Percentiles rank a stretch among this genome's conserved stretches.
These are phyloP conservation scores for Hirtodrosophila histrioides DNA, from an alignment of 2,888 invertebrate species.

Conservation along the genomic window DNA sequence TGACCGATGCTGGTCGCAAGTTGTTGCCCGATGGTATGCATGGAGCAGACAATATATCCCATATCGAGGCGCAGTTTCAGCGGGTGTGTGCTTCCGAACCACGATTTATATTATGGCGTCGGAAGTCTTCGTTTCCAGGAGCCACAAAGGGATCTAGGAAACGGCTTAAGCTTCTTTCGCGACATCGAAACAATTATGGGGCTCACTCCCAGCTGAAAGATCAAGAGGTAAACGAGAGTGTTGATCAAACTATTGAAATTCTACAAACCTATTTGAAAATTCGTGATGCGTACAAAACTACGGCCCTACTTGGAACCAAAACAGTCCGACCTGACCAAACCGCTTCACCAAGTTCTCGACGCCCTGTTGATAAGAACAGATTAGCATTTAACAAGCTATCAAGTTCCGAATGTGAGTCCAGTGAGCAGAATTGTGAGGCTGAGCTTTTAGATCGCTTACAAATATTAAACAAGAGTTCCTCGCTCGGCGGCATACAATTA, in stretches of 20 bases:
- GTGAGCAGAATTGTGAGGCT: constrained; percentile 50
- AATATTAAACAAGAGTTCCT: constrained; percentile 51
- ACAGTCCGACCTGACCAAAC: constrained; percentile 82
- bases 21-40: constrained; percentile 93
- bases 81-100: constrained; percentile 92
- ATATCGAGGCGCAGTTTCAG: constrained; percentile 93
- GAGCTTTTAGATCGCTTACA: constrained; percentile 71
- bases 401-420: constrained; percentile 13
- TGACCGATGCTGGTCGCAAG: constrained; percentile 95
- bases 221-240: constrained; percentile 45
- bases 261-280: constrained; percentile 75
- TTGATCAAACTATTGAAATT: constrained; percentile 75
- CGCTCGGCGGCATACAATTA: constrained; percentile 78
- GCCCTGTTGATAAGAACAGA: constrained; percentile 51
- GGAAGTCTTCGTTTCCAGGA: constrained; percentile 91
- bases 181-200: constrained; percentile 33
- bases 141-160: constrained; percentile 63
- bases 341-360: constrained; percentile 78
- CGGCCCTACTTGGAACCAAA: constrained; percentile 76
- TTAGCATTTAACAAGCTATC: background rate
- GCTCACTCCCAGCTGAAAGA: constrained; percentile 7
- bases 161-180: constrained; percentile 61
- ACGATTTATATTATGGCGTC: constrained; percentile 90
- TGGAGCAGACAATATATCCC: constrained; percentile 90
- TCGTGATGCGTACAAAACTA: constrained; percentile 76